Evolutionary conservation across 2,797 vertebrate species (phyloP).

Genomic region (Coluber constrictor): DNA sequence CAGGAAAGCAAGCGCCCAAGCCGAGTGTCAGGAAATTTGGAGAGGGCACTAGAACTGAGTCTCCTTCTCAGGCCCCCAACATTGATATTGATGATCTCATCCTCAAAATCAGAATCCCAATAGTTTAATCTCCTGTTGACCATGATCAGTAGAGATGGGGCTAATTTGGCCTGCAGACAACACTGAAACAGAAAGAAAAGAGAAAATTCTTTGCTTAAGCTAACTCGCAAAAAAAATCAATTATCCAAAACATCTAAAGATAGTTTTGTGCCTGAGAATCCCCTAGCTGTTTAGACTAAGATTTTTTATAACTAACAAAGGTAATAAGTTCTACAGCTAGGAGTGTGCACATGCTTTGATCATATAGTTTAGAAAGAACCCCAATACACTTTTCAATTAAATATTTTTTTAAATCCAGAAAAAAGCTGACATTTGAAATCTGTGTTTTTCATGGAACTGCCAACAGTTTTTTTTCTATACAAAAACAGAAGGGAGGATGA

Average conservation of each 20-base stretch:
- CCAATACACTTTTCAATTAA: not conserved
- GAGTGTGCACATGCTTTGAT: not conserved
- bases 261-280: not conserved
- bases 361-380: not conserved
- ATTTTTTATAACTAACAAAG: not conserved
- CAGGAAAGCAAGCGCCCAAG: conserved; percentile 88
- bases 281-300: not conserved
- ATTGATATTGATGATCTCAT: conserved; percentile 85
- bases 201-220: not conserved
- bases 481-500: not conserved
- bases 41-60: conserved; percentile 84
- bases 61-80: conserved; percentile 89
- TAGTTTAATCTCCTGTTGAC: conserved; percentile 78
- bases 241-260: not conserved
- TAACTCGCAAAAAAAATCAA: not conserved
- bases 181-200: conserved; percentile 7
- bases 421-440: not conserved
- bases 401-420: not conserved
- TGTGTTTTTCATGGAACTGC: not conserved
- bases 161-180: conserved; percentile 37
- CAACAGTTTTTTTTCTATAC: not conserved
- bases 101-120: conserved; percentile 72
- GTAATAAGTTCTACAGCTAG: not conserved
- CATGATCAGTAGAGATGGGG: conserved; percentile 72
- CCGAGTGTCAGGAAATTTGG: conserved; percentile 91